Evolutionary conservation across 2,113 vertebrate species (phyloP), one percentile per base, ranked within the genome.

Genomic region (Ifrita kowaldi): DNA sequence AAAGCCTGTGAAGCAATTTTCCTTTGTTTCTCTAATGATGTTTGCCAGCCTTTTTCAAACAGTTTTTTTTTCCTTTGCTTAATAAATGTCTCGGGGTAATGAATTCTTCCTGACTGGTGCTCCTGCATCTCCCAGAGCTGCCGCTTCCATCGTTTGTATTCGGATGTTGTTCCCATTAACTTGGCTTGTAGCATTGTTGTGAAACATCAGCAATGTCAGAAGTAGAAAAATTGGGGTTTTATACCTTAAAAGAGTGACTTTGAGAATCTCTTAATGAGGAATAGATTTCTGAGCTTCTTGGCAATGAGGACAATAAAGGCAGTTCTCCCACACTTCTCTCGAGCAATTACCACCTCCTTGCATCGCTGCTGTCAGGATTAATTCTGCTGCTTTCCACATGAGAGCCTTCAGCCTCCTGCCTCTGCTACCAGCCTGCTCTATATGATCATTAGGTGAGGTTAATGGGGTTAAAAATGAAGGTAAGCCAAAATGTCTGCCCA

Each of bases 81-180:
- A 90, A 90, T 95, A 97, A 97, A 70, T 79, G 88, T 84, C 86
- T 96, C 0, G 17, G 84, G 86, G 69, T 95, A 85, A 94, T 95
- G 84, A 95, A 87, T 91, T 82, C 78, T 68, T 90, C 44, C 79
- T 20, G 55, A 74, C 30, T 87, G 65, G 75, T 60, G 86, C 81
- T 94, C 26, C 63, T 82, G 73, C 73, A 79, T 89, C 59, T 95
- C 92, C 94, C 94, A 88, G 79, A 92, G 95, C 94, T 95, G 91
- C 91, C 44, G 32, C 82, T 92, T 78, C 22, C 76, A 65, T 80
- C 60, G 81, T 97, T 97, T 90, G 41, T 85, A 95, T 96, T 97
- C 91, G 30, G 53, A 39, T 83, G 93, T 78, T 83, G 80, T 96
- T 90, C 79, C 69, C 7, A 69, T 95, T 93, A 95, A 88, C 71